Evolutionary conservation across 2,888 invertebrate species (phyloP).

Genomic region (Helicoverpa assulta): DNA sequence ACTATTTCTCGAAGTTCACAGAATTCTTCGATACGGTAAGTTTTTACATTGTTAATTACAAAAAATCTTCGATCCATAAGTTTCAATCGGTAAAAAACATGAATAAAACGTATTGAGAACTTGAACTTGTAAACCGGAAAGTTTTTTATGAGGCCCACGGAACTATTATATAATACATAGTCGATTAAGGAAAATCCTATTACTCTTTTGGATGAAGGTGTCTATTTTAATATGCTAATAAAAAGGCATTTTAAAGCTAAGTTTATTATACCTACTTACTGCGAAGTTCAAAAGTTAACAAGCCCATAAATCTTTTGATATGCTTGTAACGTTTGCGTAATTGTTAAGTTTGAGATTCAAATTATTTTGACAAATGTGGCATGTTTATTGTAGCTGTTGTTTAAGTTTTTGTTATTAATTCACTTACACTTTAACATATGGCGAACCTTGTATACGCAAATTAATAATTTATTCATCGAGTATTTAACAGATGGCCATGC

Average conservation of each 20-base stretch:
- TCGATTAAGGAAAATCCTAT: background rate
- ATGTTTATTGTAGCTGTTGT: background rate
- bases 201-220: background rate
- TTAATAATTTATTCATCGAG: too few species aligned
- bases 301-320: background rate
- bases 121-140: background rate
- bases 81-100: background rate
- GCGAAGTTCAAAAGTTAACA: constrained; percentile 2
- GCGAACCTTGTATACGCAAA: too few species aligned
- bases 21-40: constrained; percentile 97
- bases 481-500: too few species aligned
- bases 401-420: too few species aligned
- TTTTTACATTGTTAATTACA: constrained; percentile 26
- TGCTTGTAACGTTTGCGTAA: background rate
- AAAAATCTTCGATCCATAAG: background rate
- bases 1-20: constrained; percentile 97
- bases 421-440: too few species aligned
- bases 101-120: background rate
- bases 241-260: background rate
- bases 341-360: background rate
- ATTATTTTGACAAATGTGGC: background rate
- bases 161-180: background rate
- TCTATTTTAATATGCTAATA: background rate
- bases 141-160: background rate
- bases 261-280: constrained; percentile 2